Evolutionary conservation across 1,140 invertebrate genomes (phyloP).

Genomic region (Caerostris darwini): DNA sequence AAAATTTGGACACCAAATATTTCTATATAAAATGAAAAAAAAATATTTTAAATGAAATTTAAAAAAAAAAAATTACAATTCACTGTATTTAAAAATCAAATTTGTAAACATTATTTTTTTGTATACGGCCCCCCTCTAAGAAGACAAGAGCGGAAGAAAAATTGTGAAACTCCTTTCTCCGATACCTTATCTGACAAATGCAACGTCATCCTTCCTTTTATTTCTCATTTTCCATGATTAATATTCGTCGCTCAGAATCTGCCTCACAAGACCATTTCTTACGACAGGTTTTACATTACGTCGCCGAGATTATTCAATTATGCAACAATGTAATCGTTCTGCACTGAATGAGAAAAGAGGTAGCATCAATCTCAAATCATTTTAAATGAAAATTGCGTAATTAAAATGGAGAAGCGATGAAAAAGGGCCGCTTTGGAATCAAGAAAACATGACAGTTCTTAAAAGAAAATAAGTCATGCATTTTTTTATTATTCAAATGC

Average conservation of each 20-base stretch:
- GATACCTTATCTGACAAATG: slow-evolving; percentile 69
- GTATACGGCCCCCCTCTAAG: slow-evolving; percentile 2
- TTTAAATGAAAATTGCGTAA: slow-evolving; percentile 58
- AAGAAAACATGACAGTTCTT: not conserved
- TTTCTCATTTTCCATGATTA: slow-evolving; percentile 75
- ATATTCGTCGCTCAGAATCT: slow-evolving; percentile 31
- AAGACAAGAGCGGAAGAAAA: slow-evolving; percentile 30
- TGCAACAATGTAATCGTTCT: slow-evolving; percentile 59
- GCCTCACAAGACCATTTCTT: slow-evolving; percentile 52
- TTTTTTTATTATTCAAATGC: not conserved
- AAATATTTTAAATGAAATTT: too few species aligned
- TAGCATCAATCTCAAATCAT: slow-evolving; percentile 57
- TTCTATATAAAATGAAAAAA: too few species aligned
- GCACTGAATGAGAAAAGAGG: slow-evolving; percentile 50
- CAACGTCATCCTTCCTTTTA: slow-evolving; percentile 69
- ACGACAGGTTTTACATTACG: slow-evolving; percentile 18
- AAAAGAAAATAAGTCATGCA: not conserved
- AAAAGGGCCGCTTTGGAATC: not conserved
- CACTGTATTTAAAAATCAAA: not conserved
- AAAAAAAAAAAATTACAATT: not conserved
- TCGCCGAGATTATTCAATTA: slow-evolving; percentile 63
- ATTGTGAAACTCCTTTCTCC: slow-evolving; percentile 64
- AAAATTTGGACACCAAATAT: too few species aligned
- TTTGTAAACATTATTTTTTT: not conserved
- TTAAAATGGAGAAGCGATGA: slow-evolving; percentile 30